Evolutionary conservation across 2,797 vertebrate species (phyloP).

Genomic region (Sphaeramia orbicularis): DNA sequence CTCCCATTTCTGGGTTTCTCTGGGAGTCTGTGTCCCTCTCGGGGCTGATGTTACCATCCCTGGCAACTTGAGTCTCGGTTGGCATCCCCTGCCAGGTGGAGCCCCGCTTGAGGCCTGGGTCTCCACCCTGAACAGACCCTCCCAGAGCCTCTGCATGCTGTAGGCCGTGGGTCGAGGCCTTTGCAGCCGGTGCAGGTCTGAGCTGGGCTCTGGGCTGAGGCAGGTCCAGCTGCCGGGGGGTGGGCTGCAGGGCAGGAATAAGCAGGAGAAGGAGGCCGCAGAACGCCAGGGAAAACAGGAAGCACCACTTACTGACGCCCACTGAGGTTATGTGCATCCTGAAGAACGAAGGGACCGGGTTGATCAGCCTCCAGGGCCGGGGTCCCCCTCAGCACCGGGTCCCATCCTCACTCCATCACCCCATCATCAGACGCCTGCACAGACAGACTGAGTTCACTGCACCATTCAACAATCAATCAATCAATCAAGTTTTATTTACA

Average conservation of each 20-base stretch:
- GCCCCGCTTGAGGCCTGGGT: constrained; percentile 15
- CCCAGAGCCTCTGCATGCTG: constrained; percentile 1
- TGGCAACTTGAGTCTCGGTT: not conserved
- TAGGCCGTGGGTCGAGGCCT: not conserved
- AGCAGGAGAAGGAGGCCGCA: constrained; percentile 89
- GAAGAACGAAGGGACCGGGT: constrained; percentile 52
- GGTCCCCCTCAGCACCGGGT: constrained; percentile 50
- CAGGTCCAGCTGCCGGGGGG: constrained; percentile 61
- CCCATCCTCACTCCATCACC: constrained; percentile 74
- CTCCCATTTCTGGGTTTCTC: constrained; percentile 11
- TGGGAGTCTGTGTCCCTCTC: constrained; percentile 8
- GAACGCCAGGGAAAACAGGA: constrained; percentile 88
- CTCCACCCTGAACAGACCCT: not conserved
- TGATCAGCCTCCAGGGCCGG: constrained; percentile 84
- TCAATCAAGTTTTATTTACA: too few relatives aligned
- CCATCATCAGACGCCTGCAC: constrained; percentile 49
- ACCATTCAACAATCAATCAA: not conserved
- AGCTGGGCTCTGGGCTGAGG: constrained; percentile 77
- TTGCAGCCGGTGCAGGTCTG: constrained; percentile 34
- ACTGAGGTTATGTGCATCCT: constrained; percentile 88
- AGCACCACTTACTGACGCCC: constrained; percentile 87
- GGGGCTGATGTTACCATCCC: constrained; percentile 12
- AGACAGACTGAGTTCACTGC: not conserved
- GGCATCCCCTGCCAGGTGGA: not conserved
- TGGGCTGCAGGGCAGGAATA: constrained; percentile 82